phyloP scores from a whole-genome alignment of 2,888 invertebrate species.

The Tetanocera ferruginea region DNA sequence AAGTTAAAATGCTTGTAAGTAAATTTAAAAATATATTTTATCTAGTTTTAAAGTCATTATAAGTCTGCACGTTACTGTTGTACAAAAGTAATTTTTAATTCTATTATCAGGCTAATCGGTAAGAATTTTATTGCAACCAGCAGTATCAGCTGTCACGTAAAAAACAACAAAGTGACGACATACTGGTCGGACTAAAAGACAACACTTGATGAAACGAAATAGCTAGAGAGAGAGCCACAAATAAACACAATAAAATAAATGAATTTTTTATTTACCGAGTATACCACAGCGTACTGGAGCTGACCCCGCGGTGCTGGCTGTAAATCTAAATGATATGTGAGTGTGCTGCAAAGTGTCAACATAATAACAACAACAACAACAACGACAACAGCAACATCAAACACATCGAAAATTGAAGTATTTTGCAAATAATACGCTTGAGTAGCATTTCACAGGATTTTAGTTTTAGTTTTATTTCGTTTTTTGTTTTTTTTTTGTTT shows the following conservation, averaged over 20 bases:
- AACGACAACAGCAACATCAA: background rate
- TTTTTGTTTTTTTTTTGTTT: background rate
- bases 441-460: background rate
- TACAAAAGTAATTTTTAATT: too few species aligned
- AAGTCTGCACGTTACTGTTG: too few species aligned
- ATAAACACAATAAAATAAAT: background rate
- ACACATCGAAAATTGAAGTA: too few species aligned
- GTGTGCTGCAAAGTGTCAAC: background rate
- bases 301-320: conserved; percentile 9
- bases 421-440: background rate
- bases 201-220: too few species aligned
- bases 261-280: background rate
- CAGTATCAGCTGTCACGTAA: too few species aligned
- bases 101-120: too few species aligned
- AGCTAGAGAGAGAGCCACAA: background rate
- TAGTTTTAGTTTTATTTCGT: background rate
- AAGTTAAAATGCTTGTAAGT: too few species aligned
- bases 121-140: too few species aligned
- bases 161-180: too few species aligned
- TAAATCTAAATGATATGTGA: conserved; percentile 33
- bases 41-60: too few species aligned
- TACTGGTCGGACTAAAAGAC: too few species aligned
- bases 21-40: too few species aligned
- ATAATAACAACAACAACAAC: conserved; percentile 8
- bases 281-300: background rate